Conservation (phyloP, 2,113 vertebrate genomes). For the Murina feae region DNA sequence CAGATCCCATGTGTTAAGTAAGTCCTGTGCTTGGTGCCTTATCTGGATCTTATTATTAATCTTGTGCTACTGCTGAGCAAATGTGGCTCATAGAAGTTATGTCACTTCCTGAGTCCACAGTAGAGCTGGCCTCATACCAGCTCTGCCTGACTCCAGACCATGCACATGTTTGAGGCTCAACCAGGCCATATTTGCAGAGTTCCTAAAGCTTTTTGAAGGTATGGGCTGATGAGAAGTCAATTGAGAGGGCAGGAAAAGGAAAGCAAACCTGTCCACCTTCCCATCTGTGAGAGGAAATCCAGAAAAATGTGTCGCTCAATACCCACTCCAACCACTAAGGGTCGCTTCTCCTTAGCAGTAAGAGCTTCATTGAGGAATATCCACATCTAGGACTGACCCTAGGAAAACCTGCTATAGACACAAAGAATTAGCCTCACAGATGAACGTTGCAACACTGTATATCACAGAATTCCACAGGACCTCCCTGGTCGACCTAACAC, state of each 20-base stretch:
- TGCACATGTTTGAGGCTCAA: not conserved
- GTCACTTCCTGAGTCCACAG: not conserved
- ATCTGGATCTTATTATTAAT: not conserved
- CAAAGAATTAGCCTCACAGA: slow-evolving; percentile 1
- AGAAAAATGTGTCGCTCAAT: not conserved
- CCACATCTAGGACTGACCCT: not conserved
- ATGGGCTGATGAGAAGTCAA: not conserved
- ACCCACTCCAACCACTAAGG: not conserved
- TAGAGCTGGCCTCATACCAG: not conserved
- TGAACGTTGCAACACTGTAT: not conserved
- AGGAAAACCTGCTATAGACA: not conserved
- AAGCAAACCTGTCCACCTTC: not conserved
- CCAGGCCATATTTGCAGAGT: not conserved
- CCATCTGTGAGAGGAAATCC: not conserved
- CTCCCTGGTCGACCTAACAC: not conserved
- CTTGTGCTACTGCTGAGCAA: not conserved
- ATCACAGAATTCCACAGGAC: not conserved
- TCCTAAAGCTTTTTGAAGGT: not conserved
- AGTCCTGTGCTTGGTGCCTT: not conserved
- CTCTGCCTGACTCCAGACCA: not conserved
- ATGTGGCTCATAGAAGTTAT: not conserved
- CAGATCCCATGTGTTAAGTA: not conserved
- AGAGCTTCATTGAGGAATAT: not conserved
- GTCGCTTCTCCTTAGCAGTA: not conserved
- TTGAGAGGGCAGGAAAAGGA: not conserved